Base-by-base conservation (phyloP, 1,140 invertebrate species). In the Andrena cerasifolii region DNA sequence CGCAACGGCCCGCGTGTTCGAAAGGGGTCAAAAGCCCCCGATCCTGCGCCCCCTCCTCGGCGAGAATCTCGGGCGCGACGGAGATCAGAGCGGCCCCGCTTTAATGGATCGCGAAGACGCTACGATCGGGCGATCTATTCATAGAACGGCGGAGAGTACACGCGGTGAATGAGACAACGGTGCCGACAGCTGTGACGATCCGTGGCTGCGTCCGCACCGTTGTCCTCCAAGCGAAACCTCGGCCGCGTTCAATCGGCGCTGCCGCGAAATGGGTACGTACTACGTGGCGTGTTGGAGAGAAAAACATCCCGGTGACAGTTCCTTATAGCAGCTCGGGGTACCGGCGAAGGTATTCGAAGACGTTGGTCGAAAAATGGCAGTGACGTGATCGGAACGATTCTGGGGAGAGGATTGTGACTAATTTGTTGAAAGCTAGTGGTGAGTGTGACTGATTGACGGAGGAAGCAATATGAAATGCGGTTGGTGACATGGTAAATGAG, bases 91-190 rank as follows among this genome's bases (percentile, higher is more conserved):
- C 33, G 59, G 58, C 18, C 16, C 33, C 40, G 68, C 10, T 80
- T n/a, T 84, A 84, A 83, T 80, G 73, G 84, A 67, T 43, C 67
- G 53, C 71, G 75, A 68, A 79, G 67, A 59, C 33, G 58, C 56
- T 81, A 49, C 28, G 26, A 40, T 14, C 65, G 45, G 61, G 51
- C 33, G 33, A 33, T 85, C 83, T 86, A 86, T 86, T 85, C 83
- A 86, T 86, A 82, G 84, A 79, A 66, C 53, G 45, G 33, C 66
- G 75, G n/a, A 66, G 53, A 43, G 63, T 76, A 79, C 56, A 56
- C 59, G 68, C 65, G 74, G 76, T 88, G 81, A 84, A 88, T 86
- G 86, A 86, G 86, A 86, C 82, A 85, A 83, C 66, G 67, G 49
- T 53, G 78, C 59, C 65, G 58, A 72, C 84, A 81, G 79, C 83